Base-by-base conservation (phyloP, 2,888 invertebrate genomes). In the Thelaira solivaga region DNA sequence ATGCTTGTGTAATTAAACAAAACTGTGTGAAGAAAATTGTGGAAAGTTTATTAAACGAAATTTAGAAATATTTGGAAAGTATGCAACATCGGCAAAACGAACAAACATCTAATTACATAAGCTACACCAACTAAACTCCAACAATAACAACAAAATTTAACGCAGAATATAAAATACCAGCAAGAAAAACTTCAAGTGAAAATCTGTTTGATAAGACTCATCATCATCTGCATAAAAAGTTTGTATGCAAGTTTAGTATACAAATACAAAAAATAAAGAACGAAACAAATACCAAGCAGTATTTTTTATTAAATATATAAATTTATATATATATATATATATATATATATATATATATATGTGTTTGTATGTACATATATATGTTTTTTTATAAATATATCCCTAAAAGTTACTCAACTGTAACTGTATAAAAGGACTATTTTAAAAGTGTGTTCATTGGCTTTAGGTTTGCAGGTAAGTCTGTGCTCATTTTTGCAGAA, bases 151-250 rank as follows among this genome's bases (percentile, higher is more conserved):
- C 26, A 8, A 26, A 7, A 16, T 8, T 4, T 4, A 41, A 31
- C 29, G 2, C 11, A 5, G 6, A 45, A 51, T 22, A 45, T 34
- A 34, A 41, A 53, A 71, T 34, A 62, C 53, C n/a, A n/a, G n/a
- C 41, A 53, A 62, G 55, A 45, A 72, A 72, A 64, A 43, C 72
- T 64, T 24, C 64, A 71, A 53, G 71, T 73, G 55, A 57, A 73
- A 73, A 47, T 41, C 64, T 72, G 7, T 0, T 31, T 11, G n/a
- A 22, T 39, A 13, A n/a, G n/a, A n/a, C n/a, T n/a, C n/a, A n/a
- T n/a, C n/a, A n/a, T n/a, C n/a, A n/a, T n/a, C n/a, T n/a, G n/a
- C n/a, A n/a, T n/a, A n/a, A n/a, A n/a, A n/a, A n/a, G n/a, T n/a
- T n/a, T n/a, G n/a, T n/a, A n/a, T n/a, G n/a, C n/a, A n/a, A n/a